Evolutionary conservation across 2,888 invertebrate genomes (phyloP).

Genomic region (Drosophila pegasa): DNA sequence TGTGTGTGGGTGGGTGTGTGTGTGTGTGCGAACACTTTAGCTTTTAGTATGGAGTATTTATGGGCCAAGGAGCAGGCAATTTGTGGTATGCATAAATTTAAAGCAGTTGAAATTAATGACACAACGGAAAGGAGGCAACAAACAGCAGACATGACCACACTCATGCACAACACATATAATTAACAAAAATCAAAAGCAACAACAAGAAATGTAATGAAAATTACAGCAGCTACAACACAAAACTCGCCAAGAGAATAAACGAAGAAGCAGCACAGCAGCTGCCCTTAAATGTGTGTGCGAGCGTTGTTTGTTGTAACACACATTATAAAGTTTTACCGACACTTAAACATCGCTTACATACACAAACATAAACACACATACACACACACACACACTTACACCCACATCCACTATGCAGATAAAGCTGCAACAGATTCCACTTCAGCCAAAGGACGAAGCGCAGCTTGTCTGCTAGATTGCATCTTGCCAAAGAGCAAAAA

Average conservation of each 20-base stretch:
- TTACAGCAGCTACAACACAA: slow-evolving; percentile 44
- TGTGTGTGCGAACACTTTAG: slow-evolving; percentile 5
- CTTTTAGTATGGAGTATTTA: slow-evolving; percentile 36
- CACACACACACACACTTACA: slow-evolving; percentile 13
- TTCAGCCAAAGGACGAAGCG: slow-evolving; percentile 6
- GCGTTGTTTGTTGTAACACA: slow-evolving; percentile 61
- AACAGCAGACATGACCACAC: slow-evolving; percentile 8
- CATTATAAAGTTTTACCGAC: slow-evolving; percentile 74
- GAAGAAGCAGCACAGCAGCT: neutral
- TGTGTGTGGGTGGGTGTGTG: slow-evolving; percentile 4
- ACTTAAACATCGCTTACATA: slow-evolving; percentile 63
- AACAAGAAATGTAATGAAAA: slow-evolving; percentile 65
- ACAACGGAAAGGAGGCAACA: slow-evolving; percentile 62
- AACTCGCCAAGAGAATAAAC: slow-evolving; percentile 8
- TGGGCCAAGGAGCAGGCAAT: slow-evolving; percentile 49
- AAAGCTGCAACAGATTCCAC: slow-evolving; percentile 51
- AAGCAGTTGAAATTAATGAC: slow-evolving; percentile 70
- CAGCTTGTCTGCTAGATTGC: slow-evolving; percentile 47
- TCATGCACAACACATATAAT: slow-evolving; percentile 52
- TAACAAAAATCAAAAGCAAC: slow-evolving; percentile 63
- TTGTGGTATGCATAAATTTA: slow-evolving; percentile 65
- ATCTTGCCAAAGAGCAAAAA: slow-evolving; percentile 40
- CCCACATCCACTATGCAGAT: slow-evolving; percentile 22
- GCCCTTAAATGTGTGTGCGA: slow-evolving; percentile 8
- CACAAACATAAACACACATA: slow-evolving; percentile 45